Base-by-base conservation (phyloP, 1,140 invertebrate genomes). In the Tetramorium alpestre region DNA sequence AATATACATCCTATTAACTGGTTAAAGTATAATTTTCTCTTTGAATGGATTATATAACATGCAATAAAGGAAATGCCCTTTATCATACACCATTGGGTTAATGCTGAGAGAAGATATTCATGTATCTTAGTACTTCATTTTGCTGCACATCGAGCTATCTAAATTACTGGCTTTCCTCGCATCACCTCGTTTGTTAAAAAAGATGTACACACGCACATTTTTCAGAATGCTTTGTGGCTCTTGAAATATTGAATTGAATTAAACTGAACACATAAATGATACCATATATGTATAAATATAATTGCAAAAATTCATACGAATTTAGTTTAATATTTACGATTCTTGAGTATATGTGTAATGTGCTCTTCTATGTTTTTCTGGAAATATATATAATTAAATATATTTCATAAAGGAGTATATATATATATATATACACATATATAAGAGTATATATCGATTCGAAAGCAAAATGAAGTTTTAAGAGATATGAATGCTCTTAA, bases 11-110 rank as follows among this genome's bases (percentile, higher is more conserved):
- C 51, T 25, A 70, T 73, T 56, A 33, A 78, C 58, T 58, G 38
- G 54, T 81, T 88, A 65, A 51, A 86, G 73, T 81, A 85, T 85
- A 56, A 89, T 89, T 72, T 72, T 51, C 33, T 89, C 33, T 89
- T 80, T 60, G 54, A 75, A 49, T 62, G 41, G 54, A 75, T 73
- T 84, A 81, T 56, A 70, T 69, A 84, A 84, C 80, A 84, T 84
- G 80, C 80, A 84, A 73, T 58, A 84, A 75, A 84, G 44, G 70
- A 84, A 84, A 84, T 84, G 80, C 80, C 80, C 80, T 84, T 84
- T 8, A 84, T 84, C 80, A 84, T 84, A 84, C 80, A 84, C 80
- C 80, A 75, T 47, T 73, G 56, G 41, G 56, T 84, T 84, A 84
- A 84, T 84, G 80, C 25, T 75, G 54, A 84, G 54, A 84, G n/a